phyloP scores from a whole-genome alignment of 2,888 invertebrate species.

The Teleiodes luculella region DNA sequence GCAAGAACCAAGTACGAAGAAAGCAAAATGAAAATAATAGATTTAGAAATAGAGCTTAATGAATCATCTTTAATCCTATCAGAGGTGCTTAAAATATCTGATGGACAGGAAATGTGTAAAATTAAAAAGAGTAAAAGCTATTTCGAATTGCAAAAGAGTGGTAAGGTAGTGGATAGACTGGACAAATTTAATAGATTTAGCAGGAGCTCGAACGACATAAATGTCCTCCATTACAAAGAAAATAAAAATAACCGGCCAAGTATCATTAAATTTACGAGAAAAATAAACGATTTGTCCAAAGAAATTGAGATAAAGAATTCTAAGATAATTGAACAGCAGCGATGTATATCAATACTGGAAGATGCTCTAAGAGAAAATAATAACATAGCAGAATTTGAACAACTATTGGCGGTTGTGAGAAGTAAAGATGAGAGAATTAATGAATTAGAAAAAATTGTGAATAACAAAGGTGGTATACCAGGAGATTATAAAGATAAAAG shows the following conservation, averaged over 20 bases:
- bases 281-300: constrained; percentile 63
- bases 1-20: constrained; percentile 61
- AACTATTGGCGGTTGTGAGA: constrained; percentile 75
- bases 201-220: constrained; percentile 64
- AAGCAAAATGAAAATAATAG: constrained; percentile 65
- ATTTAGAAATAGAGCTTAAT: constrained; percentile 75
- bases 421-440: constrained; percentile 84
- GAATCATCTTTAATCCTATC: constrained; percentile 74
- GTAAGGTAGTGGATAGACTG: constrained; percentile 79
- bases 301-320: constrained; percentile 73
- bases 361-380: constrained; percentile 76
- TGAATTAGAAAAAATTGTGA: constrained; percentile 85
- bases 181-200: constrained; percentile 68
- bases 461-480: constrained; percentile 65
- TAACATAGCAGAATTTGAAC: constrained; percentile 78
- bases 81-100: constrained; percentile 69
- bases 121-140: constrained; percentile 69
- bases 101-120: constrained; percentile 52
- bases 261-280: constrained; percentile 56
- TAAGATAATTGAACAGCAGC: constrained; percentile 76
- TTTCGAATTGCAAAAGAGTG: constrained; percentile 75
- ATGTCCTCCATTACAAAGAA: constrained; percentile 44
- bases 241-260: constrained; percentile 42
- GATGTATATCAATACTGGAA: constrained; percentile 73
- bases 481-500: constrained; percentile 72